Evolutionary conservation across 2,888 invertebrate genomes (phyloP).

Genomic region (Heliconius aoede): DNA sequence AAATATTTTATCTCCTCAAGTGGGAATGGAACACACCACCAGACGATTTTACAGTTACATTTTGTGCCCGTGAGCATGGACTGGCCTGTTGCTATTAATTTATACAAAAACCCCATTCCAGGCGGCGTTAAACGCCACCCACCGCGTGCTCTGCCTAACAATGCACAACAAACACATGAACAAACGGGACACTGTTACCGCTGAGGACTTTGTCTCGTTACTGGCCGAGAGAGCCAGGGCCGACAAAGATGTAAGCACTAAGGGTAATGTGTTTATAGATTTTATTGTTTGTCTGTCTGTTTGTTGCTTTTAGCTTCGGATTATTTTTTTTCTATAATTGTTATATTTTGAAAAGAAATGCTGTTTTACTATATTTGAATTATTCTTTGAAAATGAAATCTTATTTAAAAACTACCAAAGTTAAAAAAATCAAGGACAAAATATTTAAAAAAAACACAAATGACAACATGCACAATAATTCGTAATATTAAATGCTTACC

Average conservation of each 20-base stretch:
- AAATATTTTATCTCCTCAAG: too few species aligned
- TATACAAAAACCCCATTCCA: constrained; percentile 53
- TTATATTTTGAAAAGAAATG: not conserved
- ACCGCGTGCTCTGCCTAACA: constrained; percentile 71
- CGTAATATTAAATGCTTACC: too few species aligned
- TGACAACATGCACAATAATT: too few species aligned
- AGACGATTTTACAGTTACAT: too few species aligned
- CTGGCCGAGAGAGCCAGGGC: constrained; percentile 49
- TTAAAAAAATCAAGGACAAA: too few species aligned
- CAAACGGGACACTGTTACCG: constrained; percentile 45
- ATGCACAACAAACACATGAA: constrained; percentile 69
- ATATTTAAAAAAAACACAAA: too few species aligned
- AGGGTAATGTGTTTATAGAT: constrained; percentile 64
- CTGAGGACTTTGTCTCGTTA: constrained; percentile 46
- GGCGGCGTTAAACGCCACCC: constrained; percentile 72
- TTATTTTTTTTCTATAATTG: not conserved
- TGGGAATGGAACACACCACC: too few species aligned
- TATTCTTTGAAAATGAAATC: too few species aligned
- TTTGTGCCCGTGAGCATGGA: too few species aligned
- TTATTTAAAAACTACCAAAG: too few species aligned
- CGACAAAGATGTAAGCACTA: constrained; percentile 70
- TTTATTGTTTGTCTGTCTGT: constrained; percentile 31
- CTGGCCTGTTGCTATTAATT: too few species aligned
- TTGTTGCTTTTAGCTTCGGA: constrained; percentile 20
- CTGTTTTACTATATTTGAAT: too few species aligned